phyloP scores from a whole-genome alignment of 2,888 invertebrate genomes.

The Epistrophe grossulariae region DNA sequence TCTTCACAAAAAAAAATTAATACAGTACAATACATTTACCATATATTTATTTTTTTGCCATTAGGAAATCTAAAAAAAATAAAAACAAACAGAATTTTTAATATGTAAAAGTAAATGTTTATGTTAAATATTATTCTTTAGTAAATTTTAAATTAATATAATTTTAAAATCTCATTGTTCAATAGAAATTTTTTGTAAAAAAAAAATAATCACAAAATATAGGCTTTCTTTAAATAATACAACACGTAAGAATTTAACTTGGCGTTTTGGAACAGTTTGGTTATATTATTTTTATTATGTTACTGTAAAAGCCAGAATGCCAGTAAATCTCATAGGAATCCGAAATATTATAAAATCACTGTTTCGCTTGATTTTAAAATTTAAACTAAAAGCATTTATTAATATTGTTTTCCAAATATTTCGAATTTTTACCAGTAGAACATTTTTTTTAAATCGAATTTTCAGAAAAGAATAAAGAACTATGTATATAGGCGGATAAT shows the following conservation, averaged over 20 bases:
- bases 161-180: slow-evolving; percentile 27
- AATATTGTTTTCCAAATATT: not conserved
- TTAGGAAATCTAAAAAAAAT: slow-evolving; percentile 36
- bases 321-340: not conserved
- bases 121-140: not conserved
- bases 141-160: slow-evolving; percentile 20
- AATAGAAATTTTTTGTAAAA: slow-evolving; percentile 4
- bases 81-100: slow-evolving; percentile 3
- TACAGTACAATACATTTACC: slow-evolving; percentile 27
- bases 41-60: slow-evolving; percentile 33
- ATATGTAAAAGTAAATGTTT: slow-evolving; percentile 1
- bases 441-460: not conserved
- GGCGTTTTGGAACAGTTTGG: slow-evolving; percentile 13
- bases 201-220: slow-evolving; percentile 23
- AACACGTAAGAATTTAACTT: slow-evolving; percentile 6
- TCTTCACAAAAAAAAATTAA: slow-evolving; percentile 9
- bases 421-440: not conserved
- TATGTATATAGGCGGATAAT: not conserved
- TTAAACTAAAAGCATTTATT: not conserved
- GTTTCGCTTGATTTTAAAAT: not conserved
- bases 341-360: not conserved
- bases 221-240: slow-evolving; percentile 4
- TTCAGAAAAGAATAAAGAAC: not conserved
- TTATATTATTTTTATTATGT: slow-evolving; percentile 5
- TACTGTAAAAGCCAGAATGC: not conserved